Evolutionary conservation across 2,888 invertebrate genomes (phyloP).

Genomic region (Kryphioiulus occultus): DNA sequence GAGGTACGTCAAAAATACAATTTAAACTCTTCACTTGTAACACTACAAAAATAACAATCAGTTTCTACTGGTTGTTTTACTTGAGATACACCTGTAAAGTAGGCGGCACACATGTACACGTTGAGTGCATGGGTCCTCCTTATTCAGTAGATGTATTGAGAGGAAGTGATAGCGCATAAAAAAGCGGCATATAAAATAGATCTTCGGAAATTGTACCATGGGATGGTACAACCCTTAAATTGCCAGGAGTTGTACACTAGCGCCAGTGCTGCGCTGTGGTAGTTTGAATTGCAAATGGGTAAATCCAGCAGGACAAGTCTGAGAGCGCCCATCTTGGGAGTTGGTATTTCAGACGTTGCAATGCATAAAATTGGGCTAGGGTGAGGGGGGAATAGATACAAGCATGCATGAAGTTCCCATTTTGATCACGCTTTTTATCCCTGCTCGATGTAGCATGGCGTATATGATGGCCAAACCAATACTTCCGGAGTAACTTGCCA

Average conservation of each 20-base stretch:
- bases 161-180: neutral
- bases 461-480: neutral
- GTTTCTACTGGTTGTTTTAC: too few species aligned
- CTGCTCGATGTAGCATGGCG: slow-evolving; percentile 26
- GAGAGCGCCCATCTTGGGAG: slow-evolving; percentile 5
- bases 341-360: neutral
- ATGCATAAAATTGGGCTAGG: neutral
- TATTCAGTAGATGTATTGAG: neutral
- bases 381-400: neutral
- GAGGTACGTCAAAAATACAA: too few species aligned
- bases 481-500: neutral
- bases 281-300: neutral
- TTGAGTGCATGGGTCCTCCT: neutral
- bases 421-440: slow-evolving; percentile 16
- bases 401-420: neutral
- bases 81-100: too few species aligned
- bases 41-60: too few species aligned
- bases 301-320: neutral
- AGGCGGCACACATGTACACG: neutral
- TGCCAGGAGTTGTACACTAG: neutral
- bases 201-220: neutral
- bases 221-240: neutral
- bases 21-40: too few species aligned
- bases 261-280: neutral
- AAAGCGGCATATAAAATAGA: neutral